Evolutionary conservation across 2,113 vertebrate genomes (phyloP).

Genomic region (Lampris incognitus): DNA sequence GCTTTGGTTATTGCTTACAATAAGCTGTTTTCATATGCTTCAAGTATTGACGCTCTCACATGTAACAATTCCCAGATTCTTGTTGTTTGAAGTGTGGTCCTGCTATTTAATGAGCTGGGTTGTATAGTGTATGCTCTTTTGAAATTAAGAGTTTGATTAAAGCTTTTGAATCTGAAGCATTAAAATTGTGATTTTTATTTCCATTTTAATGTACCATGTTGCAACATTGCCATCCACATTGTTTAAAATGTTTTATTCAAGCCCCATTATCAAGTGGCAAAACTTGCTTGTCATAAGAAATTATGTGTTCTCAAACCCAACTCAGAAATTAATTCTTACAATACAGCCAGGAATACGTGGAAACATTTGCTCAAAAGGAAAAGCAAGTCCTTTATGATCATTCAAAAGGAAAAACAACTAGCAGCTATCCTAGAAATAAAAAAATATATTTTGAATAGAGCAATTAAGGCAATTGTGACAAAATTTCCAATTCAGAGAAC

Average conservation of each 20-base stretch:
- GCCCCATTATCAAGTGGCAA: neutral
- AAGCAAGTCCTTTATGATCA: neutral
- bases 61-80: conserved; percentile 31
- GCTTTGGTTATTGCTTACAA: conserved; percentile 46
- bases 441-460: conserved; percentile 11
- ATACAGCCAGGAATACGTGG: neutral
- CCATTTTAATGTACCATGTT: conserved; percentile 21
- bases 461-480: neutral
- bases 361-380: neutral
- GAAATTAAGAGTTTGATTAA: conserved; percentile 66
- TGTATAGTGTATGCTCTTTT: conserved; percentile 54
- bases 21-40: conserved; percentile 34
- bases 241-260: conserved; percentile 16
- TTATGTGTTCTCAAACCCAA: neutral
- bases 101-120: conserved; percentile 41
- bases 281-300: neutral
- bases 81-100: conserved; percentile 30
- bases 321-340: conserved; percentile 10
- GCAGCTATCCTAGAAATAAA: neutral
- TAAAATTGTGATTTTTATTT: conserved; percentile 55
- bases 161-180: conserved; percentile 51
- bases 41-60: conserved; percentile 43
- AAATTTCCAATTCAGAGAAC: conserved; percentile 21
- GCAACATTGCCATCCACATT: neutral
- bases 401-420: neutral